Conservation (phyloP, 2,888 invertebrate genomes). For the Tenthredo livida region DNA sequence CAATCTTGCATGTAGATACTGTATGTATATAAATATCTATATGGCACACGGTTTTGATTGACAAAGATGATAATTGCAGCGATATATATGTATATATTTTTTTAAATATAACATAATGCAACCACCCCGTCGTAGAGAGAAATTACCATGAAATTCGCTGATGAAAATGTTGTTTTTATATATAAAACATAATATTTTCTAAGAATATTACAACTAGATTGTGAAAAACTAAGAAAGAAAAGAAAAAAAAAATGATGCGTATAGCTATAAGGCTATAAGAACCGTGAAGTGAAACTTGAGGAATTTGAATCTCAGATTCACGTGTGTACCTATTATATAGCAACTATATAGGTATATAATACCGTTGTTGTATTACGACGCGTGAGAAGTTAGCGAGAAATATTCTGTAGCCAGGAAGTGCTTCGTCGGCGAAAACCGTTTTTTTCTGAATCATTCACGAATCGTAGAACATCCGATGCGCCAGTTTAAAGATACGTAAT, state of each 20-base stretch:
- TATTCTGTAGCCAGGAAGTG: conserved; percentile 31
- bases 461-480: conserved; percentile 18
- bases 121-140: background rate
- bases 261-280: background rate
- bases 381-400: conserved; percentile 41
- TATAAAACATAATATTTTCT: background rate
- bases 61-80: background rate
- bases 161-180: background rate
- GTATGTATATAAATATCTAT: background rate
- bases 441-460: background rate
- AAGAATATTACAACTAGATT: background rate
- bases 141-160: background rate
- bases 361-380: conserved; percentile 35
- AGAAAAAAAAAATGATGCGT: background rate
- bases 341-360: background rate
- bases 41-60: background rate
- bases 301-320: conserved; percentile 18
- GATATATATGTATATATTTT: background rate
- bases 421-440: conserved; percentile 10
- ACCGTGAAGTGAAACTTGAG: background rate
- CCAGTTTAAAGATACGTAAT: background rate
- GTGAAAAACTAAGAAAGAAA: background rate
- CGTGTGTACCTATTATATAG: background rate
- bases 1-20: background rate
- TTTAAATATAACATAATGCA: background rate